A percentile compares a stretch with the other conserved stretches of the same genome.
Evolutionary conservation across 2,888 invertebrate species (phyloP).

Genomic region (Stenotaenia linearis): DNA sequence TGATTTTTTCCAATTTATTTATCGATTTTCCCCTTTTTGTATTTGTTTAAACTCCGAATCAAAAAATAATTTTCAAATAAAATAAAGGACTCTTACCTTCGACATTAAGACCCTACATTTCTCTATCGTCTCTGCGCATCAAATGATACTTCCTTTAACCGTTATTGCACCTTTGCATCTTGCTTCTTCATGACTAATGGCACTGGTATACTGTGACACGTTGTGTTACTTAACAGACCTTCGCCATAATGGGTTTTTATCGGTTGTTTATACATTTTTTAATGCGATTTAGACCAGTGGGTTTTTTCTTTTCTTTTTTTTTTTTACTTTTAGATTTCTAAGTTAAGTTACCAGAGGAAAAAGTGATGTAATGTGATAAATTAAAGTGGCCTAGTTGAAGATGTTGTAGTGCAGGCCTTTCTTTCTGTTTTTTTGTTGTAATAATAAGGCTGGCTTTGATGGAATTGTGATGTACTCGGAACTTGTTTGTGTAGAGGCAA

Average conservation of each 20-base stretch:
- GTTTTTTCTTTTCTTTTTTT: neutral
- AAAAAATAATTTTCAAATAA: neutral
- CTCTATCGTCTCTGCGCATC: neutral
- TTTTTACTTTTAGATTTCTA: neutral
- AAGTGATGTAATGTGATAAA: slow-evolving; percentile 10
- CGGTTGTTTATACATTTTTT: neutral
- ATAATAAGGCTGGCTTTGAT: slow-evolving; percentile 10
- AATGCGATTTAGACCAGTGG: neutral
- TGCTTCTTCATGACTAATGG: neutral
- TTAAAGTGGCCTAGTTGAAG: slow-evolving; percentile 4
- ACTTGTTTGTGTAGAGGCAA: neutral
- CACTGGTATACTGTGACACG: neutral
- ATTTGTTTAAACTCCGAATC: too few relatives aligned
- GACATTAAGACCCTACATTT: neutral
- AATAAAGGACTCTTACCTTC: neutral
- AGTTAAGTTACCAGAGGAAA: neutral
- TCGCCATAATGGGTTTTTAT: slow-evolving; percentile 12
- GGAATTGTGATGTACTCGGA: slow-evolving; percentile 26
- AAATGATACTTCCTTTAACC: neutral
- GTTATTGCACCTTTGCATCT: neutral
- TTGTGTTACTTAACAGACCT: slow-evolving; percentile 5
- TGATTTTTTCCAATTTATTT: too few relatives aligned
- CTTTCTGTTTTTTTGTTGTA: neutral
- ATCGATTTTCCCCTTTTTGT: too few relatives aligned
- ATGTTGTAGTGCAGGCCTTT: neutral